Base-by-base conservation (phyloP, 2,888 invertebrate genomes). In the Melanophora roralis region DNA sequence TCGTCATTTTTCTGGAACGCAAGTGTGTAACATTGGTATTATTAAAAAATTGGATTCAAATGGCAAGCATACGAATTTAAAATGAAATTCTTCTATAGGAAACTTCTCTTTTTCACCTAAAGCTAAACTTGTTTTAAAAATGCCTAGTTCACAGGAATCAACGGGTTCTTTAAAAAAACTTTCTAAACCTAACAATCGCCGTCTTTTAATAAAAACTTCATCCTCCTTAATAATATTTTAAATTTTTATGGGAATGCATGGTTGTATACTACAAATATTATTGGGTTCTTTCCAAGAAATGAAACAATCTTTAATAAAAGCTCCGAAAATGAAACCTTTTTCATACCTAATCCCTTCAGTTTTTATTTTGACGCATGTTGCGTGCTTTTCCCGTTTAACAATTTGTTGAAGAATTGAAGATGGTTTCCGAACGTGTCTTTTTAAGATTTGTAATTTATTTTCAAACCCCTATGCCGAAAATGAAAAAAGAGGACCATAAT, bases 371-470 rank as follows among this genome's bases (percentile, higher is more conserved):
- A 57, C 27, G 45, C 32, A 65, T n/a, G 16, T 14, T 53, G 40
- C 19, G 34, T 57, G 21, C 16, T 75, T 27, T 21, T 64, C 73
- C 16, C 55, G 53, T 55, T 43, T 27, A 4, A 47, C 47, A 55
- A 55, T 73, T 45, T 73, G 62, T 64, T 55, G 64, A 53, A 73
- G 64, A 11, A 73, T 73, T 2, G 45, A 51, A 9, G 64, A 45
- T n/a, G 64, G 73, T 64, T n/a, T n/a, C n/a, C n/a, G n/a, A n/a
- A n/a, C n/a, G n/a, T n/a, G n/a, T n/a, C n/a, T n/a, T n/a, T n/a
- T 75, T 57, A 51, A 49, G 59, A 51, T 67, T 32, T 67, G 59
- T 12, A 67, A 32, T 57, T 73, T 73, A 23, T 73, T 73, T 73
- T 73, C 55, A 49, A 65, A 65, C 4, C 57, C 55, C 19, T 74